Conservation (phyloP, 1,140 invertebrate genomes). For the Diplogasteroides magnus region DNA sequence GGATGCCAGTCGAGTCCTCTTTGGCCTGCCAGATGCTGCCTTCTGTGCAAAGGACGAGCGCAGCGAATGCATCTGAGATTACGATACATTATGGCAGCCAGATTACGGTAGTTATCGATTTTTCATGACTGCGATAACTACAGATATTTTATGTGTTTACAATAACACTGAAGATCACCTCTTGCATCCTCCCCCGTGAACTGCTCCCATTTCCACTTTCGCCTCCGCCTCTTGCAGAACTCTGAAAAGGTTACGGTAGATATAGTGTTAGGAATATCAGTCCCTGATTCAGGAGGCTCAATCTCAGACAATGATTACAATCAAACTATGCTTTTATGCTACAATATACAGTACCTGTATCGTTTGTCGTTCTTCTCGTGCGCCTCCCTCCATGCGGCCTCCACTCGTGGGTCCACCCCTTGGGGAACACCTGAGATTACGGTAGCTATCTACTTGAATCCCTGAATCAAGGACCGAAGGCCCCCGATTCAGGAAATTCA, state of each 20-base stretch:
- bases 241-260: too few relatives aligned
- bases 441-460: neutral
- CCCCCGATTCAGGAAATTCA: too few relatives aligned
- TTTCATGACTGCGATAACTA: too few relatives aligned
- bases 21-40: neutral
- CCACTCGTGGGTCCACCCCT: slow-evolving; percentile 20
- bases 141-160: too few relatives aligned
- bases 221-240: neutral
- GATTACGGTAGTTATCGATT: neutral
- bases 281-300: too few relatives aligned
- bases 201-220: neutral
- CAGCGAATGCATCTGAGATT: neutral
- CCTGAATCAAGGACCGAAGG: too few relatives aligned
- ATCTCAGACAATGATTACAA: too few relatives aligned
- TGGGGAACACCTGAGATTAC: neutral
- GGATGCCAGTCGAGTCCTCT: neutral
- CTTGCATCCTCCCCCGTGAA: neutral
- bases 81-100: neutral
- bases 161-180: too few relatives aligned
- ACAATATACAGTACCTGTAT: too few relatives aligned
- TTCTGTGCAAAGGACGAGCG: neutral
- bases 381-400: slow-evolving; percentile 29
- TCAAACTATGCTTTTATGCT: too few relatives aligned
- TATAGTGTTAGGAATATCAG: too few relatives aligned
- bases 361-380: slow-evolving; percentile 26